A percentile compares a stretch with the other conserved stretches of the same genome.
phyloP scores from a whole-genome alignment of 1,140 invertebrate species.

The Rhizoglyphus robini region DNA sequence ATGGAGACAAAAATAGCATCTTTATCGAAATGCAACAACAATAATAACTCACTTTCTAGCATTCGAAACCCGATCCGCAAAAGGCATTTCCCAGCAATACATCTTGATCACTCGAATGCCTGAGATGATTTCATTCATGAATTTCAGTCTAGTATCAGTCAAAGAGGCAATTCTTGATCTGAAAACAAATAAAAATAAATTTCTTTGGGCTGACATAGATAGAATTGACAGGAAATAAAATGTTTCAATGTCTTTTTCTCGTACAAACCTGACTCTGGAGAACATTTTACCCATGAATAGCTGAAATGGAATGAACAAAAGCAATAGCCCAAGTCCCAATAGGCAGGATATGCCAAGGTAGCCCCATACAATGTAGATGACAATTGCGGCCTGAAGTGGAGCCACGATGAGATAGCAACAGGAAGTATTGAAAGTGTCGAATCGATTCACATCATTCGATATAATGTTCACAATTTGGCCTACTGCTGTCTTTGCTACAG shows the following conservation, averaged over 20 bases:
- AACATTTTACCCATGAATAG: slow-evolving; percentile 19
- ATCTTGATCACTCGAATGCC: no score
- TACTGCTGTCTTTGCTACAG: slow-evolving; percentile 56
- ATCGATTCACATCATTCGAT: slow-evolving; percentile 74
- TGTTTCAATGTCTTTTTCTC: no score
- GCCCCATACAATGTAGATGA: no score
- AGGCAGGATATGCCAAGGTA: slow-evolving; percentile 14
- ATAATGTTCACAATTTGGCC: slow-evolving; percentile 87
- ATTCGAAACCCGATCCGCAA: slow-evolving; percentile 47
- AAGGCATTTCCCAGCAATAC: slow-evolving; percentile 68
- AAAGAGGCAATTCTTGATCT: slow-evolving; percentile 52
- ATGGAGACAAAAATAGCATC: no score
- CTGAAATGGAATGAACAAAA: slow-evolving; percentile 24
- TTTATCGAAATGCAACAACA: background rate
- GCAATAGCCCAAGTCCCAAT: slow-evolving; percentile 9
- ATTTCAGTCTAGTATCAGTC: slow-evolving; percentile 65
- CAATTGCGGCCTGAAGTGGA: slow-evolving; percentile 22
- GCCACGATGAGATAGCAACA: slow-evolving; percentile 21
- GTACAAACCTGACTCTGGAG: slow-evolving; percentile 33
- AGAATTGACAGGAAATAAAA: no score
- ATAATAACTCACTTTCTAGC: slow-evolving; percentile 33
- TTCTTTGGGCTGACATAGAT: no score
- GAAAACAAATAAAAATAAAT: no score
- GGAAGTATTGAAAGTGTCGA: background rate
- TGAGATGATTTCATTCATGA: no score